Conservation (phyloP, 2,797 vertebrate genomes). For the Enteromius trimaculatus region DNA sequence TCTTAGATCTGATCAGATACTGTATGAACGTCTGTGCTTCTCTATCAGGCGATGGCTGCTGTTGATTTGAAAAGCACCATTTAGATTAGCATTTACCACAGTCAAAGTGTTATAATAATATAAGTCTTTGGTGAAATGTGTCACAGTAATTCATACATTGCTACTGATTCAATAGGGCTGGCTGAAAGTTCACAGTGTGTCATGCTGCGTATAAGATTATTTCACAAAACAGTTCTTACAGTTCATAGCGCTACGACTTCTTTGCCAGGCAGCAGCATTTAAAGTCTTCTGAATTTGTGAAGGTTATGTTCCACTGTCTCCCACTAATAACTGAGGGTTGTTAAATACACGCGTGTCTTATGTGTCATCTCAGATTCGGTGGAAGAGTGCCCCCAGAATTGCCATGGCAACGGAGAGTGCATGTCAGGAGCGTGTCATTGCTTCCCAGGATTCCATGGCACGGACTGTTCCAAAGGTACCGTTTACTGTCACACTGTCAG, state of each 20-base stretch:
- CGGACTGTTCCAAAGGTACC: slow-evolving; percentile 97
- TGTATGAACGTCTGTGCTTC: not conserved
- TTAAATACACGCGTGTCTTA: slow-evolving; percentile 55
- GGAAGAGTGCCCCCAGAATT: slow-evolving; percentile 97
- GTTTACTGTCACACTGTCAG: not conserved
- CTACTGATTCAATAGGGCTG: not conserved
- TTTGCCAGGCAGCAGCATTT: not conserved
- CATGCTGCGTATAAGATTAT: slow-evolving; percentile 18
- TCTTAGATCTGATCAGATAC: slow-evolving; percentile 1
- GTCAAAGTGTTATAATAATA: slow-evolving; percentile 18
- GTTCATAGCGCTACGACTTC: not conserved
- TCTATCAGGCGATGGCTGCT: not conserved
- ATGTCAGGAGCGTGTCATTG: slow-evolving; percentile 96
- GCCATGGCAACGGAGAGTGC: slow-evolving; percentile 97
- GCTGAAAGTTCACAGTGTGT: slow-evolving; percentile 1
- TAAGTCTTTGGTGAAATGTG: slow-evolving; percentile 30
- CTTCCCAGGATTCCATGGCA: slow-evolving; percentile 97
- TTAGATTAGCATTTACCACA: slow-evolving; percentile 20
- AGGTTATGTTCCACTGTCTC: slow-evolving; percentile 15
- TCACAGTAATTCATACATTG: slow-evolving; percentile 32
- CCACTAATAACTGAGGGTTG: slow-evolving; percentile 41
- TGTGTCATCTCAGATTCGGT: slow-evolving; percentile 85
- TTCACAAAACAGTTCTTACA: slow-evolving; percentile 9
- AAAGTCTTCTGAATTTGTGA: slow-evolving; percentile 16
- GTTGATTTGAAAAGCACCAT: slow-evolving; percentile 33